phyloP scores from a whole-genome alignment of 2,113 vertebrate species.

The Nesogale talazaci region DNA sequence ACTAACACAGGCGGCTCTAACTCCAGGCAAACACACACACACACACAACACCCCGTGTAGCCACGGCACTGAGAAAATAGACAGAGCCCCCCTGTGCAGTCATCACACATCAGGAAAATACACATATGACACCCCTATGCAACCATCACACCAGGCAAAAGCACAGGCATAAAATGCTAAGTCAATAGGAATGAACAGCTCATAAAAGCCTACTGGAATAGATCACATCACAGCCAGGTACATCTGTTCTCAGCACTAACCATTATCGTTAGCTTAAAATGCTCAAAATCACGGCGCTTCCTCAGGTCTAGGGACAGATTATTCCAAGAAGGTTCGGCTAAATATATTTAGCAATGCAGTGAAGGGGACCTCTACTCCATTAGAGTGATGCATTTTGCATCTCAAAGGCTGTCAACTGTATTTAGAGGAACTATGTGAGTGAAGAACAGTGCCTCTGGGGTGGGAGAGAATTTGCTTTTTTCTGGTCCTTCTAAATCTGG shows the following conservation, averaged over 20 bases:
- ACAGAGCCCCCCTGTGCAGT: slow-evolving; percentile 75
- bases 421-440: slow-evolving; percentile 86
- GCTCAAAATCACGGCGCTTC: slow-evolving; percentile 88
- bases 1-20: slow-evolving; percentile 73
- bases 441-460: slow-evolving; percentile 82
- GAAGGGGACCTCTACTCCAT: slow-evolving; percentile 85
- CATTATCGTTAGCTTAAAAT: slow-evolving; percentile 90
- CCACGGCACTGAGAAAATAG: slow-evolving; percentile 78
- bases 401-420: slow-evolving; percentile 87
- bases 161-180: slow-evolving; percentile 86
- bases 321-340: slow-evolving; percentile 88
- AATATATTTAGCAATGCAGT: slow-evolving; percentile 87
- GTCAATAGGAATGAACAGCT: slow-evolving; percentile 87
- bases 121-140: slow-evolving; percentile 83
- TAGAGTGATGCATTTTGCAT: slow-evolving; percentile 86
- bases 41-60: slow-evolving; percentile 73
- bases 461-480: slow-evolving; percentile 80
- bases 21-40: slow-evolving; percentile 72
- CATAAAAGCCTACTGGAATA: slow-evolving; percentile 87
- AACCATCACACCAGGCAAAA: slow-evolving; percentile 87
- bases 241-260: slow-evolving; percentile 90
- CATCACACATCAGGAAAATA: slow-evolving; percentile 81
- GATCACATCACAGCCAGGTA: slow-evolving; percentile 89
- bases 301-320: slow-evolving; percentile 89
- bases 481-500: slow-evolving; percentile 77